Conservation (phyloP, 1,140 invertebrate species). For the Steinernema feltiae region DNA sequence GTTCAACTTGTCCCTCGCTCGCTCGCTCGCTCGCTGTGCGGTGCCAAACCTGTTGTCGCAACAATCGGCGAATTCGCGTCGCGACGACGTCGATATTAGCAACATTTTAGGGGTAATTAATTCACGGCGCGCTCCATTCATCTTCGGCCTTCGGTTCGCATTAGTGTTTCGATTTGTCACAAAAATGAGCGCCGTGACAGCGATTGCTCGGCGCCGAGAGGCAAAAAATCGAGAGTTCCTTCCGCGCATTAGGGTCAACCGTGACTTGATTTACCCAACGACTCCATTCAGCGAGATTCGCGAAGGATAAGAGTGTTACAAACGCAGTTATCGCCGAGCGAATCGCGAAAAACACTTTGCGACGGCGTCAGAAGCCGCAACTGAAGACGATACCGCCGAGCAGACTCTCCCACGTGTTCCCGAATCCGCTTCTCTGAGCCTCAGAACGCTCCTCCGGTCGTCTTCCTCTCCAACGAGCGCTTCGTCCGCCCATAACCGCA, state of each 20-base stretch:
- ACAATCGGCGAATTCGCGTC: background rate
- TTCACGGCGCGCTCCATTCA: constrained; percentile 4
- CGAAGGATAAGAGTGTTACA: background rate
- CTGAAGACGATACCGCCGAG: no score
- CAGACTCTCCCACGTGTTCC: no score
- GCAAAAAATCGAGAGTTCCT: background rate
- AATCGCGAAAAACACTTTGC: no score
- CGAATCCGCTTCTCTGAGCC: no score
- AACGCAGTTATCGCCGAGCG: no score
- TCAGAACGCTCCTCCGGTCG: no score
- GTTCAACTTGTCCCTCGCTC: background rate
- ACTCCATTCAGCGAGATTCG: background rate
- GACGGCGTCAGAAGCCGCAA: no score
- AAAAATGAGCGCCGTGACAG: constrained; percentile 15
- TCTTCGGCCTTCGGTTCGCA: constrained; percentile 14
- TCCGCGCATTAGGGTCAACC: background rate
- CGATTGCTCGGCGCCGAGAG: background rate
- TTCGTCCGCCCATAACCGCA: background rate
- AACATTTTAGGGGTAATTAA: constrained; percentile 13
- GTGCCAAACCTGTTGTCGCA: constrained; percentile 12
- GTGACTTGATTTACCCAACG: background rate
- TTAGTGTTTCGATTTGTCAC: constrained; percentile 15
- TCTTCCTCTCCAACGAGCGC: background rate
- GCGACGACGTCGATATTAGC: constrained; percentile 6
- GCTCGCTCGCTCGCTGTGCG: no score